Evolutionary conservation across 2,888 invertebrate species (phyloP).

Genomic region (Eupithecia tripunctaria): DNA sequence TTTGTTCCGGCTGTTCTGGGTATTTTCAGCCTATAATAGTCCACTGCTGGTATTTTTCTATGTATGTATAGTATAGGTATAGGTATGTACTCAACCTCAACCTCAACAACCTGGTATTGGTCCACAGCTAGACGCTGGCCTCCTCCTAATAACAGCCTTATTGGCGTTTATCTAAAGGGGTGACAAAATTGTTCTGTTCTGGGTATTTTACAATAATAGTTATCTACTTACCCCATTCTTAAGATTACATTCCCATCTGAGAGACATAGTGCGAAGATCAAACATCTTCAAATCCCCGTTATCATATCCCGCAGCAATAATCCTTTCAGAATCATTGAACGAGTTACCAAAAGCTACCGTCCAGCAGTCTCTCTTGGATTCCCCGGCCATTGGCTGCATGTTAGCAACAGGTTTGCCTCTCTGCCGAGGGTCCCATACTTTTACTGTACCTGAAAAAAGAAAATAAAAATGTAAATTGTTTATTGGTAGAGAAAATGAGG

Average conservation of each 20-base stretch:
- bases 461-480: too few relatives aligned
- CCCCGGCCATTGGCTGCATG: constrained; percentile 90
- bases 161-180: too few relatives aligned
- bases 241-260: constrained; percentile 95
- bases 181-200: too few relatives aligned
- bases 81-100: too few relatives aligned
- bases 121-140: too few relatives aligned
- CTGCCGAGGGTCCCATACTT: constrained; percentile 98
- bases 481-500: too few relatives aligned
- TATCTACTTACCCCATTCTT: constrained; percentile 91
- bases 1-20: not conserved
- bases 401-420: constrained; percentile 94
- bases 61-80: too few relatives aligned
- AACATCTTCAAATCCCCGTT: constrained; percentile 98
- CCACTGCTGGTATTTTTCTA: too few relatives aligned
- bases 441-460: constrained; percentile 87
- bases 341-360: constrained; percentile 96
- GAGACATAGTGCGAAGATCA: constrained; percentile 92
- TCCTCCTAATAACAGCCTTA: too few relatives aligned
- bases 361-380: constrained; percentile 95
- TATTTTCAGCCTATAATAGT: too few relatives aligned
- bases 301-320: constrained; percentile 96
- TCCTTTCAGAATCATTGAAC: constrained; percentile 92
- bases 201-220: not conserved
- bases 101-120: too few relatives aligned